phyloP scores from a whole-genome alignment of 2,888 invertebrate genomes.

The Gymnocheta viridis region DNA sequence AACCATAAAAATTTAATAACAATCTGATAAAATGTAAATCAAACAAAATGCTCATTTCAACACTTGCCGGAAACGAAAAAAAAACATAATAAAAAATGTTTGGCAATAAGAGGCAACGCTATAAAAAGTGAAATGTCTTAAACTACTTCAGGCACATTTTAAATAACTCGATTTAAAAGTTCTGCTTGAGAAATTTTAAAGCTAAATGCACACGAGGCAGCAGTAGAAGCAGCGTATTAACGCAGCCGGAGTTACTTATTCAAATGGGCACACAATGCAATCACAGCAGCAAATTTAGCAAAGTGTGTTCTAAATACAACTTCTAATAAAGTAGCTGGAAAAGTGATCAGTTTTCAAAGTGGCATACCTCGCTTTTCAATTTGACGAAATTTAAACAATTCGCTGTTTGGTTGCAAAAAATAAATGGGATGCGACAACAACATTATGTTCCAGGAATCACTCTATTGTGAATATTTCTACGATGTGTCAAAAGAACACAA shows the following conservation, averaged over 20 bases:
- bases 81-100: background rate
- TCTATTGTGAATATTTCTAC: no score
- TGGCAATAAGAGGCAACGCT: background rate
- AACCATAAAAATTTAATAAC: slow-evolving; percentile 17
- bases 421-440: no score
- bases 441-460: no score
- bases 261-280: background rate
- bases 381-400: no score
- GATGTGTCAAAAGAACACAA: no score
- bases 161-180: background rate
- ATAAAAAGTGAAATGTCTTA: background rate
- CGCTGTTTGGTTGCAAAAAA: no score
- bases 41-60: slow-evolving; percentile 19
- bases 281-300: no score
- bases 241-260: background rate
- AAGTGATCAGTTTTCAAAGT: no score
- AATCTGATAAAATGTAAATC: slow-evolving; percentile 22
- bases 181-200: background rate
- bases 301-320: no score
- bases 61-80: slow-evolving; percentile 8
- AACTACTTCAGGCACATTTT: background rate
- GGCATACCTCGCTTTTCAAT: no score
- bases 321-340: no score
- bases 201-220: background rate
- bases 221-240: background rate